Base-by-base conservation (phyloP, 2,797 vertebrate genomes). In the Synaphobranchus kaupii region DNA sequence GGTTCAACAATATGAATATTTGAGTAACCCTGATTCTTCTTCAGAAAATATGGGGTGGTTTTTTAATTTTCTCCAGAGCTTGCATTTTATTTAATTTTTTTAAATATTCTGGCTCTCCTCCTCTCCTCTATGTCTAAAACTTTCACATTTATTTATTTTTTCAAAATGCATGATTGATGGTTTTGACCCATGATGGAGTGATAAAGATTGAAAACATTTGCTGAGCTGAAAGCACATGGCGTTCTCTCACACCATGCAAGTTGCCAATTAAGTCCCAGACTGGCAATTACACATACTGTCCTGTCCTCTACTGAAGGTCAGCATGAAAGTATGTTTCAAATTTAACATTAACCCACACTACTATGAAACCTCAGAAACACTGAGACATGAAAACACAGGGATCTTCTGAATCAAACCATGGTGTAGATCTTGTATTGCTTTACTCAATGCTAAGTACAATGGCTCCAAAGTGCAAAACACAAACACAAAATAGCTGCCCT, bases 221-320 rank as follows among this genome's bases (percentile, higher is more conserved):
- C 44, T 50, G 28, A 47, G 56, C 50, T 66, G 25, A 83, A 4
- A 86, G 50, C 39, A 13, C 20, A 34, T 28, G 56, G 34, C 44
- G 76, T 50, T 66, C 25, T 12, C n/a, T 86, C 76, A 86, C 39
- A 66, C 39, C 54, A 60, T 63, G 73, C 44, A 83, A 50, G 58
- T n/a, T 76, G 58, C 48, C 34, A 17, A 31, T 83, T 71, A 60
- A 68, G 15, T 87, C 28, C 63, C 44, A 15, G 54, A 8, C 34
- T 48, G 56, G 85, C 58, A 50, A 87, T 68, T 39, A 83, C 44
- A 66, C 80, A 39, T 58, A 15, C 80, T 68, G 58, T 83, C 80
- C 78, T 28, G 54, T 34, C 28, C 47, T 25, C n/a, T 58, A 13
- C 15, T 87, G 60, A 87, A 87, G 86, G n/a, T 87, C 80, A 68